Evolutionary conservation across 2,113 vertebrate species (phyloP), one percentile per base, ranked within the genome.

Genomic region (Salvelinus alpinus): DNA sequence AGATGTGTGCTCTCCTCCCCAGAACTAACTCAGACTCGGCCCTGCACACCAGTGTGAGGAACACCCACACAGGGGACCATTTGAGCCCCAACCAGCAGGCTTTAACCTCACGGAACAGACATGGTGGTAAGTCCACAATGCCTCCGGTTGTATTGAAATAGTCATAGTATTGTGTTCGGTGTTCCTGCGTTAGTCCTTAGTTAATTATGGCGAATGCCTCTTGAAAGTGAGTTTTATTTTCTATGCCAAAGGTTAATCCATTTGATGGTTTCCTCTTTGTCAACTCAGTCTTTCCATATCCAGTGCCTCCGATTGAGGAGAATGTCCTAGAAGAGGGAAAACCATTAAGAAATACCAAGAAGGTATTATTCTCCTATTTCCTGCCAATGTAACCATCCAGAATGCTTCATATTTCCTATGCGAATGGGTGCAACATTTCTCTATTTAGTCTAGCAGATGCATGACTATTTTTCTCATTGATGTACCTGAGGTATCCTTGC

Each of bases 1-100:
- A 54, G 16, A 54, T 24, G 34, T 16, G 5, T 51, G 44, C 76
- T n/a, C 47, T 7, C 62, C 20, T 0, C 59, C 25, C 3, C 38
- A 95, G 95, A 86, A 95, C 95, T 11, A 95, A 94, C 70, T 95
- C 95, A 0, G 95, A 95, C 74, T 95, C 95, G 0, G 95, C 95
- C n/a, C 93, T 95, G 31, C 95, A 95, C 84, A 95, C 94, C 65
- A 95, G 94, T 0, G 94, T 95, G 79, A 94, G 93, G 91, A 94
- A 95, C 85, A 94, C 93, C 59, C 82, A 66, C 6, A 85, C 88
- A 14, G 91, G 91, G 70, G 90, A 91, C 68, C 70, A 91, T 0
- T 92, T 91, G 14, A 86, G 83, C 47, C 85, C 92, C 34, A 54
- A 84, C 0, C 91, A 92, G 71, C 64, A 66, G 9, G 78, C 85